phyloP scores from a whole-genome alignment of 2,888 invertebrate species.

The Coenonympha arcania region DNA sequence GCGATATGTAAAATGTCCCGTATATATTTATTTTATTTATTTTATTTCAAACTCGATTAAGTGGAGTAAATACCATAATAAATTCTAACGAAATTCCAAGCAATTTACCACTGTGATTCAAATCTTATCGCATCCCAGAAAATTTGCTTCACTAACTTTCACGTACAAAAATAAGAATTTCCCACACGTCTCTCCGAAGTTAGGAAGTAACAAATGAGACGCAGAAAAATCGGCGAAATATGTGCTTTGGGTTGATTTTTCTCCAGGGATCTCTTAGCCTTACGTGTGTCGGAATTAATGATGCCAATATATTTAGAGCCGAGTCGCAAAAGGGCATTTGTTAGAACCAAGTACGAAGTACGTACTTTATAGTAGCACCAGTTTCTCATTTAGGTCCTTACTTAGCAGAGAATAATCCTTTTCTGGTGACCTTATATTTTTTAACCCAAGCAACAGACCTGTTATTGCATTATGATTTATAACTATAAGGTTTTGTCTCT shows the following conservation, averaged over 20 bases:
- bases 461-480: no score
- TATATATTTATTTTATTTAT: no score
- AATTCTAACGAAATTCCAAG: neutral
- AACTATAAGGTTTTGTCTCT: no score
- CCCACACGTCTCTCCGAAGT: constrained; percentile 53
- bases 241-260: constrained; percentile 62
- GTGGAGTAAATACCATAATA: neutral
- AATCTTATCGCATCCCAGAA: neutral
- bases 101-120: neutral
- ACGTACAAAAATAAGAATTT: constrained; percentile 36
- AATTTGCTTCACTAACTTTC: constrained; percentile 26
- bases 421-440: no score
- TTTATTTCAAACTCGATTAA: no score
- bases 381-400: no score
- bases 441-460: no score
- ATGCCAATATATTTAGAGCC: constrained; percentile 41
- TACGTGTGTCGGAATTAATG: constrained; percentile 50
- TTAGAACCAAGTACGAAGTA: constrained; percentile 10
- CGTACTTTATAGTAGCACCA: constrained; percentile 14
- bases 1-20: no score
- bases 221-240: constrained; percentile 61
- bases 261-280: constrained; percentile 42
- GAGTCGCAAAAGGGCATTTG: constrained; percentile 25
- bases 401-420: no score
- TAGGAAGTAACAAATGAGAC: constrained; percentile 64